Conservation (phyloP, 2,113 vertebrate genomes). For the Rhynchomys soricoides region DNA sequence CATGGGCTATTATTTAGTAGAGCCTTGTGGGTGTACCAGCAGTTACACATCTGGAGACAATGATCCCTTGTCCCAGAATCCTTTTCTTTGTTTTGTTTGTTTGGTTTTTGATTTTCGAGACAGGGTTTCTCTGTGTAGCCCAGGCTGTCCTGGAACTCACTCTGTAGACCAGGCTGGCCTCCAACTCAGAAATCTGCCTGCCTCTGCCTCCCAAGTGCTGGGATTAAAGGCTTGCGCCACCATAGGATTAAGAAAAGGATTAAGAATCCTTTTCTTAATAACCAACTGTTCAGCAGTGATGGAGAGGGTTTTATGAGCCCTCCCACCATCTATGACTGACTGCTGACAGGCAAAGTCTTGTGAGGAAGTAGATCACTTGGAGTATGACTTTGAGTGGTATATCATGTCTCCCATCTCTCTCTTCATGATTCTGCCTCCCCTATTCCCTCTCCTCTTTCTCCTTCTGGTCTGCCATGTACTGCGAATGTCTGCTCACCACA, state of each 20-base stretch:
- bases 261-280: neutral
- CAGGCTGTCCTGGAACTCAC: too few species aligned
- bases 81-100: too few species aligned
- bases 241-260: too few species aligned
- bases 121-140: too few species aligned
- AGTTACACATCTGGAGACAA: neutral
- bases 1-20: neutral
- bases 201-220: too few species aligned
- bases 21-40: neutral
- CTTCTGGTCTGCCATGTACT: neutral
- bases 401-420: neutral
- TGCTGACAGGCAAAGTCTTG: neutral
- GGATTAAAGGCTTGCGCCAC: too few species aligned
- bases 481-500: neutral
- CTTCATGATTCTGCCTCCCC: neutral
- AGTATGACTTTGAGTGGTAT: neutral
- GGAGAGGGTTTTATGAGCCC: neutral
- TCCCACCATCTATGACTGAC: neutral
- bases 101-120: too few species aligned
- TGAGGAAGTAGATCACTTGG: neutral
- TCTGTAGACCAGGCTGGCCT: too few species aligned
- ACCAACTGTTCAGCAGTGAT: neutral
- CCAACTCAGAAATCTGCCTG: too few species aligned
- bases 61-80: neutral
- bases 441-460: neutral